Evolutionary conservation across 37 sponge, comb jelly and placozoan genomes (phyloP).

Genomic region (Hexactinellida sp.): DNA sequence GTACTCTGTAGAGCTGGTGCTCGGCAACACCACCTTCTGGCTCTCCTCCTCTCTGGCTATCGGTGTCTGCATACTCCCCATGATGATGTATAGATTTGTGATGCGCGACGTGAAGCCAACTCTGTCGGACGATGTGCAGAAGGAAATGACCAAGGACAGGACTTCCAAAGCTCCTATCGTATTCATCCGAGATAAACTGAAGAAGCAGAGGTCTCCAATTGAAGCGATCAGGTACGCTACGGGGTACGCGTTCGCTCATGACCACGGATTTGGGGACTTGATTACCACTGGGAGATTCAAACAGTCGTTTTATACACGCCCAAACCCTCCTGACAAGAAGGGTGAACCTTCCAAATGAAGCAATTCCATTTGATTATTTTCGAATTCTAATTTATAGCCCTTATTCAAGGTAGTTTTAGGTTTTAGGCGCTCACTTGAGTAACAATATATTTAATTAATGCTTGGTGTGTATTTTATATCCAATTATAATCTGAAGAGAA

Average conservation of each 20-base stretch:
- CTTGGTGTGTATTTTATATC: too few species aligned
- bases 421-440: too few species aligned
- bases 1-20: slow-evolving; percentile 39
- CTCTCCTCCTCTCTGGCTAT: slow-evolving; percentile 45
- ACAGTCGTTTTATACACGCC: not conserved
- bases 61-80: slow-evolving; percentile 47
- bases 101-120: slow-evolving; percentile 34
- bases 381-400: not conserved
- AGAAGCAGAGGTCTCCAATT: not conserved
- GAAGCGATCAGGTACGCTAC: slow-evolving; percentile 1
- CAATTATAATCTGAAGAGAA: too few species aligned
- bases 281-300: slow-evolving; percentile 38
- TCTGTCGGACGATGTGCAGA: slow-evolving; percentile 53
- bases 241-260: slow-evolving; percentile 73
- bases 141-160: slow-evolving; percentile 27
- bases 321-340: too few species aligned
- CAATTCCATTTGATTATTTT: not conserved
- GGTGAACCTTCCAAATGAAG: not conserved
- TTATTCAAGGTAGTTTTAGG: too few species aligned
- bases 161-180: not conserved
- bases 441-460: too few species aligned
- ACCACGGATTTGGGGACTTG: slow-evolving; percentile 50
- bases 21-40: slow-evolving; percentile 56
- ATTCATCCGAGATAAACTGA: not conserved
- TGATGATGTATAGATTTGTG: slow-evolving; percentile 36